Base-by-base conservation (phyloP, 2,113 vertebrate species). In the Glaucomys volans region DNA sequence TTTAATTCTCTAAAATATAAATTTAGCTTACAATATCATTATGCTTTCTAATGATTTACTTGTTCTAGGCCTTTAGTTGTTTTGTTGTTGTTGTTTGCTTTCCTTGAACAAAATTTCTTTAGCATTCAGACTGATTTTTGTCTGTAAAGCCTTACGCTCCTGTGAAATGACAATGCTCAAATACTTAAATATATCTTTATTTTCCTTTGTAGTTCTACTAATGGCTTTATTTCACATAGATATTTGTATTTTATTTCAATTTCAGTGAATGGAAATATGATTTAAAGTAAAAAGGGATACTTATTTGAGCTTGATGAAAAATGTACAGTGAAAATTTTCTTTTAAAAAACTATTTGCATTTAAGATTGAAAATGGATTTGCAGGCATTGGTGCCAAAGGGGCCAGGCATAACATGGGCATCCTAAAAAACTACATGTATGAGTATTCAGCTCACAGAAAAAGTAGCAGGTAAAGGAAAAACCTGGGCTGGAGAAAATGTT, bases 361-460 rank as follows among this genome's bases (percentile, higher is more conserved):
- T n/a, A 94, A 95, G 76, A 79, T 35, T 89, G 74, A 93, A 91
- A 96, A 87, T 8, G 59, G 37, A 80, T 94, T 97, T 97, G 50
- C 72, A 77, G 93, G 95, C n/a, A 22, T 30, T 95, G 64, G 52
- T 96, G n/a, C 40, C 40, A 50, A 57, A 90, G 47, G 77, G 93
- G 54, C 40, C 91, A n/a, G 40, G 10, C 52, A 32, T 28, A 88
- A 86, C 50, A n/a, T 24, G 18, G 18, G 79, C 26, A 57, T 71
- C 32, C 59, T 62, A 54, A 54, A 87, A 94, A 86, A 62, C 37
- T 30, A 11, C 54, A 79, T 86, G 96, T 94, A 35, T 94, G 95
- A 96, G 87, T 47, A 96, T 96, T 90, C 40, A 74, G 79, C 87
- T 97, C 95, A 83, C 95, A 96, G 95, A 90, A 94, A 52, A 95